These are phyloP conservation scores for Mactra quadrangularis DNA, from an alignment of 1,140 invertebrate species.

Conservation along the genomic window DNA sequence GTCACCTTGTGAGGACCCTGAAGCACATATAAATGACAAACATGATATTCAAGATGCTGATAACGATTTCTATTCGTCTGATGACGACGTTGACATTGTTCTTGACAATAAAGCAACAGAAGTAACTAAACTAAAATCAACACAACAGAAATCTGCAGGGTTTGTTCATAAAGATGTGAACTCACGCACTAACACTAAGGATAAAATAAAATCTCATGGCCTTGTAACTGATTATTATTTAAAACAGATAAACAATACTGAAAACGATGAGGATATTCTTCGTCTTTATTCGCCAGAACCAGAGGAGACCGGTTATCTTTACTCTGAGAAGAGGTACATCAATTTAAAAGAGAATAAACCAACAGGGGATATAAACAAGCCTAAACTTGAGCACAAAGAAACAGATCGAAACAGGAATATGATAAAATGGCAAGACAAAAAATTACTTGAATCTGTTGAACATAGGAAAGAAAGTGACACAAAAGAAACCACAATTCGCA, in stretches of 20 bases:
- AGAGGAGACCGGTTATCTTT: background rate
- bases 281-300: constrained; percentile 30
- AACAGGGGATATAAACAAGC: background rate
- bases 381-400: background rate
- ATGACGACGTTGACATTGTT: background rate
- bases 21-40: no score
- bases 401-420: background rate
- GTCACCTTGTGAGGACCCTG: background rate
- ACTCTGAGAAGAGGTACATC: background rate
- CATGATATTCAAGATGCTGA: no score
- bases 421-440: constrained; percentile 11
- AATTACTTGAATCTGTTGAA: constrained; percentile 10
- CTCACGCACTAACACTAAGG: background rate
- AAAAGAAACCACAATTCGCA: no score
- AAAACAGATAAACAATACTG: background rate
- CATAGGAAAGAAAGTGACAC: background rate
- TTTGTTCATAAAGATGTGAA: no score
- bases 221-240: constrained; percentile 42
- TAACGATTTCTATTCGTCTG: no score
- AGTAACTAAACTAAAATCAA: background rate
- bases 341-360: no score
- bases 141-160: background rate
- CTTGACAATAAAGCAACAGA: background rate
- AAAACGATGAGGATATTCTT: background rate
- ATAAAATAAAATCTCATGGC: constrained; percentile 20